These are phyloP conservation scores for Salvelinus namaycush DNA, from an alignment of 2,113 vertebrate species.

Conservation along the genomic window DNA sequence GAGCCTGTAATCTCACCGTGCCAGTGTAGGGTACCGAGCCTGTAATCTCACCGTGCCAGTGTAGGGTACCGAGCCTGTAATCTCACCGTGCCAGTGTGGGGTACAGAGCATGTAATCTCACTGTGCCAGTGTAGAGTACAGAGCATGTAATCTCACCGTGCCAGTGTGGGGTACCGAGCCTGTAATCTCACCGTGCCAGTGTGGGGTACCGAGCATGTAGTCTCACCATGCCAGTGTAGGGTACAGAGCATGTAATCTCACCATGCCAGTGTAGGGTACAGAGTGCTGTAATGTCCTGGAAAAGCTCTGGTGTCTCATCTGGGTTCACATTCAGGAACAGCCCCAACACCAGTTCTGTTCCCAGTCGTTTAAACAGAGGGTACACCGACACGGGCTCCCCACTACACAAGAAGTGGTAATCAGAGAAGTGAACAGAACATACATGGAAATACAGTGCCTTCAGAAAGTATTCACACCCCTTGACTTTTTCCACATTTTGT, in stretches of 20 bases:
- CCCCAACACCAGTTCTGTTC: slow-evolving; percentile 66
- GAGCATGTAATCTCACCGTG: slow-evolving; percentile 50
- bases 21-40: too few species aligned
- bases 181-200: slow-evolving; percentile 65
- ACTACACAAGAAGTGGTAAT: slow-evolving; percentile 3
- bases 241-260: slow-evolving; percentile 19
- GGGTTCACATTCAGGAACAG: slow-evolving; percentile 65
- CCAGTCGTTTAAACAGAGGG: slow-evolving; percentile 59
- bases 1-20: too few species aligned
- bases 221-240: too few species aligned
- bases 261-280: slow-evolving; percentile 5
- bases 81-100: background rate
- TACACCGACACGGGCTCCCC: slow-evolving; percentile 33
- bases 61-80: too few species aligned
- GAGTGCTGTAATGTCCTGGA: slow-evolving; percentile 60
- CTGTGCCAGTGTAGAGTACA: background rate
- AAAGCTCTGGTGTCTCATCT: slow-evolving; percentile 62
- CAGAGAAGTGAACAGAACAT: slow-evolving; percentile 29
- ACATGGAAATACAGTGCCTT: slow-evolving; percentile 29
- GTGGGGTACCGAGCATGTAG: slow-evolving; percentile 12
- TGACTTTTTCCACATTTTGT: too few species aligned
- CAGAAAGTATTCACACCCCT: too few species aligned
- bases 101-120: too few species aligned
- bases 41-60: too few species aligned
- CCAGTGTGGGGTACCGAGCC: slow-evolving; percentile 54